These are phyloP conservation scores for Mirounga angustirostris DNA, from an alignment of 2,113 vertebrate species.

Conservation along the genomic window DNA sequence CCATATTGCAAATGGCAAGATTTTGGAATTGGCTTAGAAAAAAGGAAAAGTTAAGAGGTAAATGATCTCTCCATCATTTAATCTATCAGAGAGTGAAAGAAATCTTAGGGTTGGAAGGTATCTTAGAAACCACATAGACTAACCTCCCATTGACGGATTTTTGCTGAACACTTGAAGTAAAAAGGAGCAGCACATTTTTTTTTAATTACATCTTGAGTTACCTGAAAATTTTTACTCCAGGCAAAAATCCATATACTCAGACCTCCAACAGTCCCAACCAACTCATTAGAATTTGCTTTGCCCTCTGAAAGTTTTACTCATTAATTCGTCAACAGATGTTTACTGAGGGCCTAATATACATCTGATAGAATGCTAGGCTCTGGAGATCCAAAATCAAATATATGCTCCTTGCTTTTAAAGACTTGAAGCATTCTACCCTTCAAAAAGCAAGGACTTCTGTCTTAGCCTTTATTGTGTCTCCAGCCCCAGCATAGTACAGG, in stretches of 20 bases:
- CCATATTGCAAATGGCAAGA: no score
- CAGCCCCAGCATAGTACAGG: neutral
- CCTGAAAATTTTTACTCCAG: neutral
- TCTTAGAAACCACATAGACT: neutral
- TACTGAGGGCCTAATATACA: neutral
- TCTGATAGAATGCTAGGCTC: neutral
- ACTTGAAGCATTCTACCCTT: neutral
- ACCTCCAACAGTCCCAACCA: neutral
- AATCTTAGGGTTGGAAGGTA: neutral
- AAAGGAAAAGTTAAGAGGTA: neutral
- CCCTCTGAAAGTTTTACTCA: constrained; percentile 12
- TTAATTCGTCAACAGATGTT: neutral
- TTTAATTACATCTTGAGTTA: neutral
- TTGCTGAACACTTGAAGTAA: neutral
- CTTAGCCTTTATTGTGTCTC: neutral
- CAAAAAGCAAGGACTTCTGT: neutral
- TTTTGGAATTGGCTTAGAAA: neutral
- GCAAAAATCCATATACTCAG: neutral
- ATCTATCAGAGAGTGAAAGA: neutral
- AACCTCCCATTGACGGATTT: neutral
- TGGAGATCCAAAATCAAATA: constrained; percentile 27
- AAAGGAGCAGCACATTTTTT: neutral
- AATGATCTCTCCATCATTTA: neutral
- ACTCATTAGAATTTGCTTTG: neutral
- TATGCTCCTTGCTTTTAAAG: neutral